A percentile compares a stretch with the other conserved stretches of the same genome.
Evolutionary conservation across 2,888 invertebrate species (phyloP).

Genomic region (Pyralis farinalis): DNA sequence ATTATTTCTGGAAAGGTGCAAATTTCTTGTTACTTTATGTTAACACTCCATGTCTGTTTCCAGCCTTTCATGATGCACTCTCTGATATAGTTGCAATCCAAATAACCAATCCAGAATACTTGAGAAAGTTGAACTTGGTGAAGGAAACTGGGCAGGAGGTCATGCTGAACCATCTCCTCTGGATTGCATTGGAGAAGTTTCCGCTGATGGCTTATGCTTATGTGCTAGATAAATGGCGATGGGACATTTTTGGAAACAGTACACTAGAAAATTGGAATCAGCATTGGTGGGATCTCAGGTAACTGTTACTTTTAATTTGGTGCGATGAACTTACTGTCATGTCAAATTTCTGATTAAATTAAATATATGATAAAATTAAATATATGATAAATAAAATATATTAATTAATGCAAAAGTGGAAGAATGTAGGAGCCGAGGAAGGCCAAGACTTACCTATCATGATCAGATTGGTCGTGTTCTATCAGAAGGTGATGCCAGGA

Average conservation of each 20-base stretch:
- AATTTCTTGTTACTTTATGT: no score
- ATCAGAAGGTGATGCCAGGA: no score
- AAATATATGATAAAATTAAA: no score
- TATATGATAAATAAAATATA: no score
- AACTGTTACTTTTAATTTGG: slow-evolving; percentile 5
- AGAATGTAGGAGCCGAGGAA: no score
- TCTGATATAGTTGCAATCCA: slow-evolving; percentile 83
- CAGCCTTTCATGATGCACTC: slow-evolving; percentile 84
- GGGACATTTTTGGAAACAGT: slow-evolving; percentile 63
- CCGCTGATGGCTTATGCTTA: slow-evolving; percentile 70
- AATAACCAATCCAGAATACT: slow-evolving; percentile 73
- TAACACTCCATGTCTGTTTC: no score
- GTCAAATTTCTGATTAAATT: no score
- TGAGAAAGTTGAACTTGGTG: slow-evolving; percentile 62
- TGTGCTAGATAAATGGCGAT: slow-evolving; percentile 67
- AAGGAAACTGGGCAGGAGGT: slow-evolving; percentile 53
- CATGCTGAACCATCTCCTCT: slow-evolving; percentile 60
- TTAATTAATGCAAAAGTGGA: no score
- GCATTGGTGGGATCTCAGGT: slow-evolving; percentile 74
- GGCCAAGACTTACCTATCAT: no score
- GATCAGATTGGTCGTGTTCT: no score
- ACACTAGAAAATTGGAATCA: slow-evolving; percentile 60
- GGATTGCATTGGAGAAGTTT: slow-evolving; percentile 66
- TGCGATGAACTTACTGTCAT: no score
- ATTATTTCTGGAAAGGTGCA: no score